These are phyloP conservation scores for Sclerurus mexicanus DNA, from an alignment of 2,113 vertebrate species.

Conservation along the genomic window DNA sequence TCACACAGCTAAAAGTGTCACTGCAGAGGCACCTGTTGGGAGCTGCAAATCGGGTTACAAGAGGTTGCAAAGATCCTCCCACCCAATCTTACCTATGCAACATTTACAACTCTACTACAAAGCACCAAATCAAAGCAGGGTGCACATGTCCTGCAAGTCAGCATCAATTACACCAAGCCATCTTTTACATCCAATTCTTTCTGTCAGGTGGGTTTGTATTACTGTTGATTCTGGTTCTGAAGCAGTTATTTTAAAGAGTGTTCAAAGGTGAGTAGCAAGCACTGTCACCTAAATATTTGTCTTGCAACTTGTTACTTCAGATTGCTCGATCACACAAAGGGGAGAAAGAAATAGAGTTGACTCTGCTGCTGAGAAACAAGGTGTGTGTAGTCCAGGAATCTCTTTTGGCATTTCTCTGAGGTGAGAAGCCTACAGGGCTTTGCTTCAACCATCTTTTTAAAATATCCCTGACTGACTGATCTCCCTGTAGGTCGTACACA, in stretches of 20 bases:
- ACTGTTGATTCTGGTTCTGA: neutral
- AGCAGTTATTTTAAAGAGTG: neutral
- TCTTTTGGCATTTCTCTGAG: neutral
- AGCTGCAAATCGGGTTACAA: neutral
- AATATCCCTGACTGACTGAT: neutral
- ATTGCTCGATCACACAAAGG: neutral
- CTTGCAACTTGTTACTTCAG: neutral
- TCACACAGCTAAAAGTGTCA: neutral
- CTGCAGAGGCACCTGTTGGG: neutral
- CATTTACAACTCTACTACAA: neutral
- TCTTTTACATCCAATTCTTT: neutral
- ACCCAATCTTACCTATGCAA: neutral
- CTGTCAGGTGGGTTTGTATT: neutral
- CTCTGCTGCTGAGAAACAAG: neutral
- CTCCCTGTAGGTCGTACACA: fast-evolving
- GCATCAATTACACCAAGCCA: neutral
- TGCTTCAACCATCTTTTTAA: neutral
- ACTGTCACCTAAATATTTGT: neutral
- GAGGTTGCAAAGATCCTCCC: neutral
- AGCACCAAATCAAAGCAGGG: neutral
- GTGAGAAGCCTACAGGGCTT: fast-evolving
- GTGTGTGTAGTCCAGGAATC: neutral
- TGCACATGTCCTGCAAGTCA: neutral
- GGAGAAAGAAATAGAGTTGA: neutral
- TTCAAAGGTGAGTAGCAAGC: neutral